A percentile compares a stretch with the other conserved stretches of the same genome.
phyloP scores from a whole-genome alignment of 92 coral and sea anemone genomes.

The Plumapathes pennacea region DNA sequence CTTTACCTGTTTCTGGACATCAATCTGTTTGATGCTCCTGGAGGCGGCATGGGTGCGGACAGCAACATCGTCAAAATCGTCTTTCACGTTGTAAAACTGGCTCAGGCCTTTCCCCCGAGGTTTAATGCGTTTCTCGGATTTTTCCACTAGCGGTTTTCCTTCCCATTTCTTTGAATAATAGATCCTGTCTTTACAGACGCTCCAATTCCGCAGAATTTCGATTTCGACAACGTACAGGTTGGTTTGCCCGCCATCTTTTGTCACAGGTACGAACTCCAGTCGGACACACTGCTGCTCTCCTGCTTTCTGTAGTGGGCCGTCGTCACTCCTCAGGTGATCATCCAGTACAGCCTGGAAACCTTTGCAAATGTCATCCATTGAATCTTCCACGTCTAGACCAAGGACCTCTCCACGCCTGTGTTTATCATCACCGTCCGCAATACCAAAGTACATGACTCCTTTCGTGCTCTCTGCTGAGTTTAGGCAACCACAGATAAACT shows the following conservation, averaged over 20 bases:
- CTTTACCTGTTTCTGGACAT: constrained; percentile 26
- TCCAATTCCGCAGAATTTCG: constrained; percentile 55
- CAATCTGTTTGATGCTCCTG: constrained; percentile 17
- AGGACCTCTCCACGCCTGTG: constrained; percentile 49
- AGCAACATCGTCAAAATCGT: constrained; percentile 30
- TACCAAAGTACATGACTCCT: constrained; percentile 50
- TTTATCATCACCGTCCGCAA: constrained; percentile 44
- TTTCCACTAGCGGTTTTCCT: constrained; percentile 20
- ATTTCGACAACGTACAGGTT: constrained; percentile 53
- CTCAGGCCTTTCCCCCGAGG: constrained; percentile 12
- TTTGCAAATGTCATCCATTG: constrained; percentile 44
- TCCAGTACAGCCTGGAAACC: constrained; percentile 48
- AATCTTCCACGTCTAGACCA: constrained; percentile 49
- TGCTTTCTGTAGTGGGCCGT: constrained; percentile 39
- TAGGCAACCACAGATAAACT: constrained; percentile 54
- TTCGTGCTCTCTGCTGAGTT: constrained; percentile 29
- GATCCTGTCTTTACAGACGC: constrained; percentile 40
- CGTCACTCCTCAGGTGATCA: constrained; percentile 55
- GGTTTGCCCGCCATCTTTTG: not conserved
- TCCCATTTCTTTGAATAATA: constrained; percentile 44
- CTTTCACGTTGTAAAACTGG: constrained; percentile 54
- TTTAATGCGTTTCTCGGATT: constrained; percentile 6
- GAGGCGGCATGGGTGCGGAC: constrained; percentile 57
- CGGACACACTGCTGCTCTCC: constrained; percentile 49
- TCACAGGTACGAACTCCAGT: constrained; percentile 39